Evolutionary conservation across 2,113 vertebrate genomes (phyloP).

Genomic region (Delphinus delphis): DNA sequence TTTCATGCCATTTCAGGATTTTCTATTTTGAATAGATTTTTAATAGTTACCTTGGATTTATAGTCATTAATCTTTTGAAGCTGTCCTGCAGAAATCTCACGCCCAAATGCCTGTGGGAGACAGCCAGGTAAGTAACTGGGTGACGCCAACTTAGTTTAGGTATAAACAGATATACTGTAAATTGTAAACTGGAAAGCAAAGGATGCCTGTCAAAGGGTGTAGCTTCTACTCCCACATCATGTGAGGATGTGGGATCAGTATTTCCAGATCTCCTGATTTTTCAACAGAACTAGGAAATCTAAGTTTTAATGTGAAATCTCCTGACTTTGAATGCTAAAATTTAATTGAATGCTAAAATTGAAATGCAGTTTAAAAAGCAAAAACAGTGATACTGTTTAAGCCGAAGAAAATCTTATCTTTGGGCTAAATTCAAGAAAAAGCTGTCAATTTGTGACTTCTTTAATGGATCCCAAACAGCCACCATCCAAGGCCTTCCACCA

Average conservation of each 20-base stretch:
- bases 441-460: not conserved
- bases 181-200: not conserved
- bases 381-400: not conserved
- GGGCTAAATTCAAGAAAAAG: not conserved
- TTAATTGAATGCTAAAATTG: not conserved
- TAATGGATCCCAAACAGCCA: not conserved
- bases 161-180: not conserved
- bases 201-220: not conserved
- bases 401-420: not conserved
- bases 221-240: not conserved
- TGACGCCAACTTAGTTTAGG: not conserved
- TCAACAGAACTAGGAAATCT: not conserved
- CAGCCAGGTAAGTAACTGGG: not conserved
- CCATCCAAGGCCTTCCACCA: not conserved
- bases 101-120: not conserved
- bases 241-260: not conserved
- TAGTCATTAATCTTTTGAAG: not conserved
- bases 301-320: not conserved
- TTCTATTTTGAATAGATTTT: not conserved
- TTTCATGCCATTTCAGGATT: not conserved
- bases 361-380: slow-evolving; percentile 8
- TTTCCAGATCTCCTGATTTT: not conserved
- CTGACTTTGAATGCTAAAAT: not conserved
- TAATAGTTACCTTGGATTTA: not conserved
- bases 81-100: not conserved